Evolutionary conservation across 2,113 vertebrate genomes (phyloP).

Genomic region (Mixornis gularis): DNA sequence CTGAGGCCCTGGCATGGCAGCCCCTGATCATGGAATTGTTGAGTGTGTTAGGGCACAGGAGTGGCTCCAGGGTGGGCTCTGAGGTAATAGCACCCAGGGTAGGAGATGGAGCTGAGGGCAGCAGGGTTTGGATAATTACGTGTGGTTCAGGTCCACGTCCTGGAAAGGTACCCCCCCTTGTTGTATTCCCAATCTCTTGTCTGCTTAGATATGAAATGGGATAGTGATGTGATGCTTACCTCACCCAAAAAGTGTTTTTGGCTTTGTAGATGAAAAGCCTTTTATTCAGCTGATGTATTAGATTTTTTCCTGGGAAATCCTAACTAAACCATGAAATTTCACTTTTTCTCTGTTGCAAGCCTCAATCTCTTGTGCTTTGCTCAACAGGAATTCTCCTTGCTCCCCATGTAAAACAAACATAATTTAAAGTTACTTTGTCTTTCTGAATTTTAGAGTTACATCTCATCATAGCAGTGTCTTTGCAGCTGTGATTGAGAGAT

Average conservation of each 20-base stretch:
- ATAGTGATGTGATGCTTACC: background rate
- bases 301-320: background rate
- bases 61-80: too few species aligned
- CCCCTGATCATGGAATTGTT: background rate
- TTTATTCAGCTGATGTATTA: background rate
- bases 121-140: too few species aligned
- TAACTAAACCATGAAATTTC: background rate
- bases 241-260: background rate
- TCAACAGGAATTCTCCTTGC: background rate
- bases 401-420: background rate
- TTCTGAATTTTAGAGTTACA: background rate
- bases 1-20: background rate
- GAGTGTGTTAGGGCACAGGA: background rate
- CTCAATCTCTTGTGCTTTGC: background rate
- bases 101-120: background rate
- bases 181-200: background rate
- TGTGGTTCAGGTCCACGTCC: fast-evolving
- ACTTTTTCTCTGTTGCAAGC: background rate
- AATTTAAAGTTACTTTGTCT: background rate
- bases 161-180: background rate
- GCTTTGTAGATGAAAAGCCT: background rate
- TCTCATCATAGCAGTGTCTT: background rate
- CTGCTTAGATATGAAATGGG: background rate
- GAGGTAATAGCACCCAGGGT: fast-evolving
- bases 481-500: background rate